Evolutionary conservation across 37 sponge, comb jelly and placozoan genomes (phyloP), one percentile per base, ranked within the genome.

Genomic region (Halisarca cf. caerulea): DNA sequence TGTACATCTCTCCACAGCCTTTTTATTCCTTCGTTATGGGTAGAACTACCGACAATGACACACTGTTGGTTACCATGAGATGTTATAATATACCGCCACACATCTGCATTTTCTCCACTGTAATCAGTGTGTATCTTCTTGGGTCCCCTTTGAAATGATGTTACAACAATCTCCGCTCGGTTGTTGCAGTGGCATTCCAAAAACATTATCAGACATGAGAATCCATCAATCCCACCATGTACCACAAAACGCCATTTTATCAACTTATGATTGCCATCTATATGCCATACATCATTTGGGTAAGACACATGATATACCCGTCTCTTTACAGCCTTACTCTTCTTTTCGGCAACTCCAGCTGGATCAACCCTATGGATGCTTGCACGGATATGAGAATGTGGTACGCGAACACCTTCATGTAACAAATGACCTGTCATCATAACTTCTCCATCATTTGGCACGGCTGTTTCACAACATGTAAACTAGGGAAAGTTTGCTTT

Each of bases 361-460:
- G 77, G 77, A 74, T 40, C 77, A 3, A 74, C 44, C 8, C 77
- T 2, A 44, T 74, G 77, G 36, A 74, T 74, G 9, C 77, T 74
- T 0, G 77, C 77, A n/a, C 77, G 11, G 44, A 74, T 4, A 9
- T 6, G 11, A n/a, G 39, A 4, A 5, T 6, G 42, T 41, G 44
- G 77, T 37, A 74, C 44, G 9, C 58, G 28, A 3, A 83, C 69
- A 11, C 72, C 84, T 7, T 55, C 5, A 27, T 2, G 14, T 37
- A 70, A 20, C 5, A 83, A 34, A 25, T 83, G 73, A 7, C 73
- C 84, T 25, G 35, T 42, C 33, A 83, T 2, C 40, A 83, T 37
- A 34, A 71, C 73, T 32, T 83, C 84, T 2, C 72, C 84, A 83
- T 83, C 84, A 83, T 69, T 83, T 54, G 84, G 84, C n/a, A n/a